Conservation (phyloP, 2,888 invertebrate genomes). For the Ennomos fuscantarius region DNA sequence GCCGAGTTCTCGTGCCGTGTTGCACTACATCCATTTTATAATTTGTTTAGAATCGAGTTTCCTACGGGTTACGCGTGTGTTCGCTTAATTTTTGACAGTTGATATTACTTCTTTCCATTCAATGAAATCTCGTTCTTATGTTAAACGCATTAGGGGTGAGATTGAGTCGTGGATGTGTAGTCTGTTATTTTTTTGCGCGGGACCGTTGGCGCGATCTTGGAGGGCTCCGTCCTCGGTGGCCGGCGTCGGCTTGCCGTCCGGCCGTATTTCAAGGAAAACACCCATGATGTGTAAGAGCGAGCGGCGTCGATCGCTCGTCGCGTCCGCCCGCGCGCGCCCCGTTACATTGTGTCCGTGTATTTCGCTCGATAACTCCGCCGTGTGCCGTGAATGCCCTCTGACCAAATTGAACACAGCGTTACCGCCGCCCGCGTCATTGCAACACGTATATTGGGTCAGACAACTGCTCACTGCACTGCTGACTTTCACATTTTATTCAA, state of each 20-base stretch:
- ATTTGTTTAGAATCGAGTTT: constrained; percentile 76
- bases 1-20: constrained; percentile 68
- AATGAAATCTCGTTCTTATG: constrained; percentile 73
- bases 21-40: constrained; percentile 79
- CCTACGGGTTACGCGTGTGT: constrained; percentile 79
- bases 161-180: constrained; percentile 57
- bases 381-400: constrained; percentile 56
- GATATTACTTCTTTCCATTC: constrained; percentile 68
- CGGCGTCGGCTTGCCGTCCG: constrained; percentile 55
- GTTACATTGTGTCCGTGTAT: constrained; percentile 50
- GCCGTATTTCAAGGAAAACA: constrained; percentile 78
- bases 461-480: constrained; percentile 53
- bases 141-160: constrained; percentile 63
- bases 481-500: constrained; percentile 60
- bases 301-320: constrained; percentile 60
- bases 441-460: constrained; percentile 61
- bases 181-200: constrained; percentile 81
- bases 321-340: constrained; percentile 52
- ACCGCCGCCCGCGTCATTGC: constrained; percentile 49
- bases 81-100: constrained; percentile 85
- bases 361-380: constrained; percentile 53
- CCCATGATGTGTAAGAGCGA: constrained; percentile 55
- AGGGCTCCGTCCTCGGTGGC: constrained; percentile 66
- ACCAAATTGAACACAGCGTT: constrained; percentile 39
- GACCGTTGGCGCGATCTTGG: constrained; percentile 73